phyloP scores from a whole-genome alignment of 2,888 invertebrate genomes.

The Melipona beecheii region DNA sequence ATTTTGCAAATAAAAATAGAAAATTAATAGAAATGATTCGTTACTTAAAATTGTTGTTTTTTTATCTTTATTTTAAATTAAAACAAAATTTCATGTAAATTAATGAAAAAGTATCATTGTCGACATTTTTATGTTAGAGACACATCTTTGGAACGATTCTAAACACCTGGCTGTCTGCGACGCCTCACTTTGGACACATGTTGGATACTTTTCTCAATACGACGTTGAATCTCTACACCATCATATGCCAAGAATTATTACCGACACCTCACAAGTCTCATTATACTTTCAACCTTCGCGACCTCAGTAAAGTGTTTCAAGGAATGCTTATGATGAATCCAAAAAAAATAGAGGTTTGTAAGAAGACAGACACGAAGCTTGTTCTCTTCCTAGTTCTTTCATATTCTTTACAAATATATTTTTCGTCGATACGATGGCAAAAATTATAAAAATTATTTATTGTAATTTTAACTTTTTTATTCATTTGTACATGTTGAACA shows the following conservation, averaged over 20 bases:
- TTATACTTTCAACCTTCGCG: conserved; percentile 95
- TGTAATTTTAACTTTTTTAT: too few species aligned
- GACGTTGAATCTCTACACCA: conserved; percentile 89
- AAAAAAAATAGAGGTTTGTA: conserved; percentile 85
- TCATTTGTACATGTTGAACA: too few species aligned
- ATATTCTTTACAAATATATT: too few species aligned
- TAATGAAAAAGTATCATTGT: background rate
- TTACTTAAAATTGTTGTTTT: too few species aligned
- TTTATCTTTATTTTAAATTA: too few species aligned
- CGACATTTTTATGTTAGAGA: conserved; percentile 76
- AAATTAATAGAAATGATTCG: too few species aligned
- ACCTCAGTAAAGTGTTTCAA: conserved; percentile 93
- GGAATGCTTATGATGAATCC: conserved; percentile 91
- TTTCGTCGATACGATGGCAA: too few species aligned
- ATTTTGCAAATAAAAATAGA: too few species aligned
- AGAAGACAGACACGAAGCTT: background rate
- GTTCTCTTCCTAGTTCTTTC: too few species aligned
- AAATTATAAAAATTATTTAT: too few species aligned
- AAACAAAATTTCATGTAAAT: too few species aligned
- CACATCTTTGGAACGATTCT: conserved; percentile 90
- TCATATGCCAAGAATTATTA: conserved; percentile 88
- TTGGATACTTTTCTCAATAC: conserved; percentile 86
- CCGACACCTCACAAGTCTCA: conserved; percentile 96
- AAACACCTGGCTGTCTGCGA: conserved; percentile 87
- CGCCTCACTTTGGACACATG: conserved; percentile 68